Conservation (phyloP, 2,888 invertebrate genomes). For the Conus canariensis region DNA sequence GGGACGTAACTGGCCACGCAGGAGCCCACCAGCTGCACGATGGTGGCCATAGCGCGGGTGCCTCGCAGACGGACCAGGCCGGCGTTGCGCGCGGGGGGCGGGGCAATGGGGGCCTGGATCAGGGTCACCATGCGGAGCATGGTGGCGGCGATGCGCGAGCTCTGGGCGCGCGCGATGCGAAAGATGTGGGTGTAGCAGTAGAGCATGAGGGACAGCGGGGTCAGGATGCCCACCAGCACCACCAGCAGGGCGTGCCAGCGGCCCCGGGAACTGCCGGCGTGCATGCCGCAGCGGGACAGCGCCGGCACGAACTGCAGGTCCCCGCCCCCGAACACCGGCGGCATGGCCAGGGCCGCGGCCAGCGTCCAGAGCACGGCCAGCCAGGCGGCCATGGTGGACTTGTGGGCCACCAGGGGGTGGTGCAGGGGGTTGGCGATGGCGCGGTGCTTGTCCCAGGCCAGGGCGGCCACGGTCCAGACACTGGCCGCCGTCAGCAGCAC, state of each 20-base stretch:
- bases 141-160: conserved; percentile 72
- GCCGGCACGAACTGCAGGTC: conserved; percentile 62
- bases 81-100: conserved; percentile 56
- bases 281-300: conserved; percentile 67
- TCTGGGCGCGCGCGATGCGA: conserved; percentile 70
- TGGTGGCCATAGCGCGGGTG: conserved; percentile 72
- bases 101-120: conserved; percentile 70
- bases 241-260: conserved; percentile 63
- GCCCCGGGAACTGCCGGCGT: conserved; percentile 56
- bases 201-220: conserved; percentile 68
- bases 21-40: conserved; percentile 71
- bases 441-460: conserved; percentile 74
- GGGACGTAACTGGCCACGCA: conserved; percentile 71
- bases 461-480: conserved; percentile 63
- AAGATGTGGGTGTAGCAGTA: conserved; percentile 74
- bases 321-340: conserved; percentile 66
- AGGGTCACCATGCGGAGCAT: conserved; percentile 75
- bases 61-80: conserved; percentile 61
- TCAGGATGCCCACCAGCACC: conserved; percentile 60
- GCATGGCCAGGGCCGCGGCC: conserved; percentile 62
- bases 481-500: conserved; percentile 48
- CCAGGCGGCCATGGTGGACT: conserved; percentile 65
- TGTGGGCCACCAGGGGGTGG: conserved; percentile 67
- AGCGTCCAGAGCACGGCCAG: conserved; percentile 66
- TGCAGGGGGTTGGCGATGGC: conserved; percentile 71